phyloP scores from a whole-genome alignment of 2,797 vertebrate genomes.

The Tamandua tetradactyla region DNA sequence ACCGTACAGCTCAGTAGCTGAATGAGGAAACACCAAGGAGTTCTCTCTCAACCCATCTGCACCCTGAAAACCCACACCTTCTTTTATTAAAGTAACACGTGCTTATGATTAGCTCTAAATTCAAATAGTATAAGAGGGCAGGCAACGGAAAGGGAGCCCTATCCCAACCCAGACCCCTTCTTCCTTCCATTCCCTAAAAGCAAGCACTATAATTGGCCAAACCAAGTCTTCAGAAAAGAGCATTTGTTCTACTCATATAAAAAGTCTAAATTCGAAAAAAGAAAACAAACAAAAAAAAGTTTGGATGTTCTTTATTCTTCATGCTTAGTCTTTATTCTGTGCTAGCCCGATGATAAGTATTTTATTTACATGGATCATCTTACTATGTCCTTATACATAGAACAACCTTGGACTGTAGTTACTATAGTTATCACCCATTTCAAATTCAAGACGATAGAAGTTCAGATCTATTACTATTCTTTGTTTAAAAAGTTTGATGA shows the following conservation, averaged over 20 bases:
- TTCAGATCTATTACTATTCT: background rate
- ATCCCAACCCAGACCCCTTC: too few relatives aligned
- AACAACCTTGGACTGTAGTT: rapidly evolving
- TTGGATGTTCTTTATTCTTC: background rate
- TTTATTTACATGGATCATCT: rapidly evolving
- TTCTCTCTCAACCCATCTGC: background rate
- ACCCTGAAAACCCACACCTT: background rate
- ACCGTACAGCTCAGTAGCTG: rapidly evolving
- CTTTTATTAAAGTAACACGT: background rate
- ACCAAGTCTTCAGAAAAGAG: background rate
- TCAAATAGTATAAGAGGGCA: background rate
- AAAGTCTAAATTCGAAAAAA: background rate
- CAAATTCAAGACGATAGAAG: rapidly evolving
- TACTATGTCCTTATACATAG: background rate
- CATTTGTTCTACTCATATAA: background rate
- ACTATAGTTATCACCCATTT: background rate
- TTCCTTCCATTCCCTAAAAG: background rate
- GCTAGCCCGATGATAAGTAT: background rate
- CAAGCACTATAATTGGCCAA: background rate
- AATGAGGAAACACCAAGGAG: background rate
- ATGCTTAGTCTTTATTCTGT: background rate
- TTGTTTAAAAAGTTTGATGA: background rate
- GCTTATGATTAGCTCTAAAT: background rate
- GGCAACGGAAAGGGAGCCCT: rapidly evolving
- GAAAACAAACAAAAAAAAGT: background rate